Conservation (phyloP, 2,113 vertebrate species). For the Cryptomyrus ogoouensis region DNA sequence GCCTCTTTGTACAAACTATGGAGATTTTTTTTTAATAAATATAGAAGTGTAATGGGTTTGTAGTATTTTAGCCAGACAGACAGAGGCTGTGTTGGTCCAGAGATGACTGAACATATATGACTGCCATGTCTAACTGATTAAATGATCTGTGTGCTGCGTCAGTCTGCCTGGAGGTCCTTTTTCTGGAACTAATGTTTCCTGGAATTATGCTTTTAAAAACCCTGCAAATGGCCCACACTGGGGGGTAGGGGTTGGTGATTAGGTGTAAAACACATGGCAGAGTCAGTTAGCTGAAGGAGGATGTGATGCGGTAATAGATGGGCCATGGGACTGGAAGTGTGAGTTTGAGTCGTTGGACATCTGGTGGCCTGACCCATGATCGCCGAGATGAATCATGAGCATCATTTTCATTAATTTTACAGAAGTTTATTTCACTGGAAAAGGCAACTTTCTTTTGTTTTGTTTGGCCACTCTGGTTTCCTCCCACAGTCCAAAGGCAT, state of each 20-base stretch:
- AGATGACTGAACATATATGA: background rate
- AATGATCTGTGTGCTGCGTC: background rate
- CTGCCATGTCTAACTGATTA: background rate
- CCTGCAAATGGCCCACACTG: background rate
- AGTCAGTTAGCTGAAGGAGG: background rate
- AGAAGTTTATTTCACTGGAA: background rate
- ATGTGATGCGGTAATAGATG: background rate
- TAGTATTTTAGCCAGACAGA: background rate
- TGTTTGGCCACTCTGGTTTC: background rate
- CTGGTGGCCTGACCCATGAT: background rate
- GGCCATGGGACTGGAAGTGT: background rate
- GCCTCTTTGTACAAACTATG: background rate
- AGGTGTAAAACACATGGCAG: background rate
- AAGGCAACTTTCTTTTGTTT: background rate
- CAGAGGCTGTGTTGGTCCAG: background rate
- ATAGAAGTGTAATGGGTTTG: background rate
- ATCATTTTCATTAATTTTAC: background rate
- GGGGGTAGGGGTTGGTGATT: background rate
- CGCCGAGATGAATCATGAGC: background rate
- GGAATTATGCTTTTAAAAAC: background rate
- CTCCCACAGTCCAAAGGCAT: background rate
- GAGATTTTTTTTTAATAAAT: background rate
- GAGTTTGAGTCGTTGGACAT: background rate
- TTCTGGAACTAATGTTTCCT: background rate
- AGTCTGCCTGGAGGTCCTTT: background rate